Base-by-base conservation (phyloP, 2,888 invertebrate genomes). In the Myathropa florea region DNA sequence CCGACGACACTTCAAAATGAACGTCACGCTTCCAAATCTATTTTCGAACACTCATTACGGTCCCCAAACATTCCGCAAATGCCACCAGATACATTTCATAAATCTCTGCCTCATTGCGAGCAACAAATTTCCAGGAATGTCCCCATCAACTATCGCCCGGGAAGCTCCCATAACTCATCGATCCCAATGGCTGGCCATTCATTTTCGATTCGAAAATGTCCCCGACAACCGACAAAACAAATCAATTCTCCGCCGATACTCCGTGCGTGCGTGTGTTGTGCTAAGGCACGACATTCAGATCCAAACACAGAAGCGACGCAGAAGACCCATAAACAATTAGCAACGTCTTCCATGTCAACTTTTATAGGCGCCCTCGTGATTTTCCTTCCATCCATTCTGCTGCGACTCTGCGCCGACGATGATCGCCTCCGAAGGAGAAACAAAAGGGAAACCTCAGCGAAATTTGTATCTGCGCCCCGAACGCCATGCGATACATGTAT, bases 311-410 rank as follows among this genome's bases (percentile, higher is more conserved):
- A 23, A 55, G 10, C 60, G n/a, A 28, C 23, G 72, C 9, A 57
- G 59, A 59, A 60, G 71, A 53, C 77, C 78, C 73, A 83, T 82
- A 75, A 86, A 86, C 86, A 86, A 86, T 86, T 86, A 86, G 82
- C 78, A 79, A 86, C 78, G 82, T 78, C 82, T 68, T 46, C 21
- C n/a, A 75, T 78, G 85, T 82, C 85, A 82, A 75, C 78, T 70
- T 86, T 86, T 86, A 86, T 83, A 78, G 86, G 83, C 86, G 83
- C 82, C 86, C 83, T 82, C 57, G 70, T 86, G 82, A 86, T 78
- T 86, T 78, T 84, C 46, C 68, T 57, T 18, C 28, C 18, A 36
- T 65, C 26, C 53, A 70, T 73, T 81, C 67, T 24, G 18, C 23
- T 18, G 18, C 53, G 18, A n/a, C 57, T 23, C 36, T 36, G 24